phyloP scores from a whole-genome alignment of 2,113 vertebrate species.

The Pionites leucogaster region DNA sequence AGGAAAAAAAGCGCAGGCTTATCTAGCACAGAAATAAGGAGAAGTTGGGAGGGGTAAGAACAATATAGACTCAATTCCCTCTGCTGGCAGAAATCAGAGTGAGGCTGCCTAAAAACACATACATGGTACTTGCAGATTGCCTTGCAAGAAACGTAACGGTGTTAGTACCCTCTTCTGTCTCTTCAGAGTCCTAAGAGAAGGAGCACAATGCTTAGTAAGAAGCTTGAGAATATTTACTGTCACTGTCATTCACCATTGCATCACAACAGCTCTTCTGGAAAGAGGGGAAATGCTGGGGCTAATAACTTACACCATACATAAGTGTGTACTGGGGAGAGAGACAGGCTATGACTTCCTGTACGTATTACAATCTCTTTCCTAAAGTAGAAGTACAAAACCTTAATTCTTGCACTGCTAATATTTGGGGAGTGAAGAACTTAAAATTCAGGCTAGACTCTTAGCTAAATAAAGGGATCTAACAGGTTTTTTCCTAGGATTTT shows the following conservation, averaged over 20 bases:
- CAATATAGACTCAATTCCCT: background rate
- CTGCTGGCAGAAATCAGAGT: background rate
- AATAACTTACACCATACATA: background rate
- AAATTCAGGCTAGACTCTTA: background rate
- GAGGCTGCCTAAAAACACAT: background rate
- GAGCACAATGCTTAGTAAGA: background rate
- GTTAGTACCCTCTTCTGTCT: background rate
- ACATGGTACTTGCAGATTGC: background rate
- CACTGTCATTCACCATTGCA: background rate
- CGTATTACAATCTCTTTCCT: background rate
- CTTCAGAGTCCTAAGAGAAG: background rate
- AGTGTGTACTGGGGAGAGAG: background rate
- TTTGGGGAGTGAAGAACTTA: no score
- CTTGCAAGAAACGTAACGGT: background rate
- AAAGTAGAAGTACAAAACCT: background rate
- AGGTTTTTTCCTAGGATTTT: background rate
- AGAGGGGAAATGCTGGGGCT: background rate
- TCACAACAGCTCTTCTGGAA: background rate
- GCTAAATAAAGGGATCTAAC: background rate
- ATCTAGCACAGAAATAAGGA: background rate
- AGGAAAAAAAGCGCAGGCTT: background rate
- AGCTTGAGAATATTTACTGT: background rate
- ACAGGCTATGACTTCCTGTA: background rate
- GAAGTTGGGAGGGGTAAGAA: background rate
- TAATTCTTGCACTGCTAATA: background rate